Base-by-base conservation (phyloP, 2,113 vertebrate species). In the Tympanuchus pallidicinctus region DNA sequence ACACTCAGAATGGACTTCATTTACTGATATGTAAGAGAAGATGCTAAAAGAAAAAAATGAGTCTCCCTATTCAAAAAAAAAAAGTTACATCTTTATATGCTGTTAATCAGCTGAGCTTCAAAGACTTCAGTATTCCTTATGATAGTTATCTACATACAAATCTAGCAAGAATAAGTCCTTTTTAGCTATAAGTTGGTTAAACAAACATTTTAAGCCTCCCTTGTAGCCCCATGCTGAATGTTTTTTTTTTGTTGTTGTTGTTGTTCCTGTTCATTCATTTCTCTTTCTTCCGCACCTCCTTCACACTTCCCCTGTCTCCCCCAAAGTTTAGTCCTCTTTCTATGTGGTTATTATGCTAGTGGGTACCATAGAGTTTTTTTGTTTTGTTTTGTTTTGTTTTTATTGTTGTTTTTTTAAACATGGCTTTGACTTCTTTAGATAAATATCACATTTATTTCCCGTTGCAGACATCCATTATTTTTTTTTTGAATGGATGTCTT, bases 1-100 rank as follows among this genome's bases (percentile, higher is more conserved):
- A 86, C 47, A 89, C 30, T 25, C 69, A 63, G 69, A 42, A 43
- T 28, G 94, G 63, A 84, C n/a, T 89, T 96, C 10, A 93, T 52
- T 67, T 56, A 65, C 60, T 69, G 19, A 88, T 93, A 5, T 69
- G n/a, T 56, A 76, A 89, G 27, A 82, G 43, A 83, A 92, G 43
- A 82, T 82, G 47, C 84, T 56, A 45, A 17, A 50, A 24, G 73
- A 19, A 13, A 11, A 32, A 32, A 90, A 71, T 6, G 36, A 60
- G 0, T 52, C 89, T n/a, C 11, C 34, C 73, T 13, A 34, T 82
- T 75, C 25, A 93, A 83, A 47, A 47, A 28, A 45, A 19, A 18
- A 38, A 38, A 9, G 24, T 70, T 64, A 54, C 30, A 78, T 18
- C 7, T 11, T 42, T 83, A 65, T 77, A 50, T 69, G 42, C 40